A percentile compares a stretch with the other conserved stretches of the same genome.
These are phyloP conservation scores for Mamestra configurata DNA, from an alignment of 1,140 invertebrate genomes.

Conservation along the genomic window DNA sequence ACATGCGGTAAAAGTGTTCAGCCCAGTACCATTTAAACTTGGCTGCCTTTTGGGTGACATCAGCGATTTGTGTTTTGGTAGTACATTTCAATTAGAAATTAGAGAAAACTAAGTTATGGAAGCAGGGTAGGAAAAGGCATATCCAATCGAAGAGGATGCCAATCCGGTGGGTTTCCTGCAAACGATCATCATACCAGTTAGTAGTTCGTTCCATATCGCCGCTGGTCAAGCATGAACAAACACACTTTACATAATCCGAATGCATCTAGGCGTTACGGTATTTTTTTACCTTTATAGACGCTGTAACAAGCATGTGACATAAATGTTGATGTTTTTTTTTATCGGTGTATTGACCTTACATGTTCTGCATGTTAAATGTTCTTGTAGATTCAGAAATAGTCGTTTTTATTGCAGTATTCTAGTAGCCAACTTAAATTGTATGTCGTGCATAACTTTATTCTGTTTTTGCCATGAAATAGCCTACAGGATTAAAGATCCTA, in stretches of 20 bases:
- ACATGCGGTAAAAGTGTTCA: too few species aligned
- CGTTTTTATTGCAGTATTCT: too few species aligned
- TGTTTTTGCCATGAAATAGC: too few species aligned
- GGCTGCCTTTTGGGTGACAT: too few species aligned
- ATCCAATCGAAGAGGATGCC: slow-evolving; percentile 15
- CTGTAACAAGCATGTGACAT: background rate
- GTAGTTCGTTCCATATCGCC: slow-evolving; percentile 4
- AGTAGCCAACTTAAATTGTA: too few species aligned
- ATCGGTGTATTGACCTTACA: background rate
- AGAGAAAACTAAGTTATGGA: background rate
- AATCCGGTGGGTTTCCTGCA: slow-evolving; percentile 15
- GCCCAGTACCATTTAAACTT: too few species aligned
- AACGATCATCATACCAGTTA: background rate
- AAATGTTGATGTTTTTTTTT: background rate
- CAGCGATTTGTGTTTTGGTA: too few species aligned
- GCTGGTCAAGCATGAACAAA: slow-evolving; percentile 17
- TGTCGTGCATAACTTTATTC: too few species aligned
- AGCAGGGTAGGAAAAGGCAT: background rate
- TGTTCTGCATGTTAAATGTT: background rate
- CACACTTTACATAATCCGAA: slow-evolving; percentile 16
- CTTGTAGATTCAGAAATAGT: too few species aligned
- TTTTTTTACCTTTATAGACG: background rate
- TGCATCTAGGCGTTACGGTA: slow-evolving; percentile 13
- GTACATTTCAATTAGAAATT: background rate
- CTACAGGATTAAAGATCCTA: too few species aligned